These are phyloP conservation scores for Netelia melanura DNA, from an alignment of 2,888 invertebrate genomes.

Conservation along the genomic window DNA sequence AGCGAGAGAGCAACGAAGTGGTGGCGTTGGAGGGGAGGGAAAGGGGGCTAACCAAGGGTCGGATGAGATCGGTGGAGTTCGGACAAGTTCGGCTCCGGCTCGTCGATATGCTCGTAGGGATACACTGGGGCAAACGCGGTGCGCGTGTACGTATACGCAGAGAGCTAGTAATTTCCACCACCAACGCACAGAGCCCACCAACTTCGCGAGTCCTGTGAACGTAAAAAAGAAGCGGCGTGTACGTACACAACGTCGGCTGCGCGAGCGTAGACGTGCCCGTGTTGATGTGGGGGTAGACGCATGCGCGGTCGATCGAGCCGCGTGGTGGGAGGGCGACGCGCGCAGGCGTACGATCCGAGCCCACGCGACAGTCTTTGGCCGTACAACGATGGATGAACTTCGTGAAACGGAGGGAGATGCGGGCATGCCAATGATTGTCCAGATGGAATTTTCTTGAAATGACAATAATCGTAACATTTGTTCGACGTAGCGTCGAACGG, in stretches of 20 bases:
- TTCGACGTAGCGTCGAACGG: neutral
- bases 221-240: conserved; percentile 24
- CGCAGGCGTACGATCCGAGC: neutral
- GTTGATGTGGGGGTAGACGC: neutral
- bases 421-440: neutral
- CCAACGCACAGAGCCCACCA: neutral
- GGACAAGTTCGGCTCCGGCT: conserved; percentile 77
- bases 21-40: conserved; percentile 20
- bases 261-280: neutral
- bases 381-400: neutral
- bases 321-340: neutral
- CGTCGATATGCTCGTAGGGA: conserved; percentile 83
- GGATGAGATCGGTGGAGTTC: conserved; percentile 75
- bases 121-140: conserved; percentile 72
- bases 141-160: conserved; percentile 46
- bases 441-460: neutral
- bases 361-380: conserved; percentile 47
- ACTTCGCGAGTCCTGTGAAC: neutral
- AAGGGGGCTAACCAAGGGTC: conserved; percentile 68
- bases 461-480: neutral
- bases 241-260: conserved; percentile 27
- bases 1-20: conserved; percentile 53
- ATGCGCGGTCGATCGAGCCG: neutral
- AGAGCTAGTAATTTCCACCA: neutral
- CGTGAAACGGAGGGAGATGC: neutral